Evolutionary conservation across 2,797 vertebrate species (phyloP), one percentile per base, ranked within the genome.

Genomic region (Pelochelys cantorii): DNA sequence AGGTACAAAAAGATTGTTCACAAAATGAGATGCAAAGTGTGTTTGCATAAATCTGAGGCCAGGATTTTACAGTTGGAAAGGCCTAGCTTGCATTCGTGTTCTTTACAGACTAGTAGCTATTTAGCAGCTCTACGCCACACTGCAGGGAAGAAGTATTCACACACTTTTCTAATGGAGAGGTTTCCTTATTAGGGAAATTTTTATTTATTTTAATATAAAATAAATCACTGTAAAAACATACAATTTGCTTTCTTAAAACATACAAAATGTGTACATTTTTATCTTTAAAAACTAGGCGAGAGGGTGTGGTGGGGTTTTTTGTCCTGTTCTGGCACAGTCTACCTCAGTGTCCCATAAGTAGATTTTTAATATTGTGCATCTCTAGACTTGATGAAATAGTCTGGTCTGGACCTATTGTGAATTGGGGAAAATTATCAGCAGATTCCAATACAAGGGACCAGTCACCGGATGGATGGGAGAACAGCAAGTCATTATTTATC

Each of bases 151-250:
- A 95, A 96, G 88, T 53, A 91, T 95, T 97, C 98, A 97, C 98
- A 98, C 98, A 97, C 98, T 98, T 99, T 98, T 98, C 98, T 98
- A 98, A 98, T 98, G 98, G 97, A 98, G 97, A 98, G 97, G 97
- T 97, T 98, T 98, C 98, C 98, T 98, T 98, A 98, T 95, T 98
- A 98, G 96, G 98, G 98, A 98, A 96, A 96, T 96, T 98, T 98
- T 97, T 94, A 98, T 99, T 99, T 99, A 99, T 99, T 99, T 99
- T 99, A 98, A 98, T 99, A 98, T 98, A 98, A 98, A 98, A 96
- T 97, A 98, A 98, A 98, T 98, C 98, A 98, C 98, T 98, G 98
- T 98, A 95, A 98, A 98, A 98, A 97, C 92, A 55, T 79, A 91
- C 86, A 71, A 93, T 98, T 98, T 97, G 98, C 98, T 98, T 99